A percentile compares a stretch with the other conserved stretches of the same genome.
These are phyloP conservation scores for Drosophila murphyi DNA, from an alignment of 1,140 invertebrate species.

Conservation along the genomic window DNA sequence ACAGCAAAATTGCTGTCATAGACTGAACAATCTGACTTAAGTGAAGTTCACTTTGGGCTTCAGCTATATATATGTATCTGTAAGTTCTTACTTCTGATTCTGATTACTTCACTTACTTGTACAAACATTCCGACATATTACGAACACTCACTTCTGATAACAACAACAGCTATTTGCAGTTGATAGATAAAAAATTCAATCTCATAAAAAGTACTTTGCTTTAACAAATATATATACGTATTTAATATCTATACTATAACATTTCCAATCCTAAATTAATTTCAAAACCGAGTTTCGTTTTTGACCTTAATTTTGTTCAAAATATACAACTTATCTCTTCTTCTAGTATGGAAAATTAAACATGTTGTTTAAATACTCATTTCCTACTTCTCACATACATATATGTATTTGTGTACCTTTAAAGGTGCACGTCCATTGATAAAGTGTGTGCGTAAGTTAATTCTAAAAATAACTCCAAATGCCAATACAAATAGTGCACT, in stretches of 20 bases:
- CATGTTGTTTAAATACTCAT: not conserved
- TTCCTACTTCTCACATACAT: constrained; percentile 10
- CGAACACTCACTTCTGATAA: not conserved
- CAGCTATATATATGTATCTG: not conserved
- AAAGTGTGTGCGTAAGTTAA: constrained; percentile 57
- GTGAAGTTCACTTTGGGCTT: not conserved
- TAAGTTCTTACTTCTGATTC: not conserved
- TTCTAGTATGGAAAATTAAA: not conserved
- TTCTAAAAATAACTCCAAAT: constrained; percentile 68
- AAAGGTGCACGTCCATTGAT: constrained; percentile 65
- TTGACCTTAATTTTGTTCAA: not conserved
- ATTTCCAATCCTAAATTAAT: no score
- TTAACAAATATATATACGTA: not conserved
- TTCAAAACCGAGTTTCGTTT: not conserved
- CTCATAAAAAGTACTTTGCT: not conserved
- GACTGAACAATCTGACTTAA: no score
- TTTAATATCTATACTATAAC: no score
- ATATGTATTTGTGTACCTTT: constrained; percentile 27
- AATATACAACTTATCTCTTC: no score
- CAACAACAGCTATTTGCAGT: not conserved
- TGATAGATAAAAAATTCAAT: not conserved
- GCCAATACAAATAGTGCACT: constrained; percentile 46
- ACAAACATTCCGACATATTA: not conserved
- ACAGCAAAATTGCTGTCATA: no score
- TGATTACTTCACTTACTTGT: not conserved